These are phyloP conservation scores for Daboia siamensis DNA, from an alignment of 2,113 vertebrate genomes.

Conservation along the genomic window DNA sequence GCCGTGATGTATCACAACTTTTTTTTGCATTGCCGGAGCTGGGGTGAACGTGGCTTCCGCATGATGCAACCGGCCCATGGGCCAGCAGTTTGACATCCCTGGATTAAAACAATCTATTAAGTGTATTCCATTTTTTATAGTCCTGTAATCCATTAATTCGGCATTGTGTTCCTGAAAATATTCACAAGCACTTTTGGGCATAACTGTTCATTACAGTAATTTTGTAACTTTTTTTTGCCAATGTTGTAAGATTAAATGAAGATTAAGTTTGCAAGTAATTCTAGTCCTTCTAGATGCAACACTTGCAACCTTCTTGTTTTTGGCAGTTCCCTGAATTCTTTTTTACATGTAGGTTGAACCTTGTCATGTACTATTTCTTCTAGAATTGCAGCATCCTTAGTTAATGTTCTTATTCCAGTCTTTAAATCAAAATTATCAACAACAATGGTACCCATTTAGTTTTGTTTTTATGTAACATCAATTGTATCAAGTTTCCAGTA, in stretches of 20 bases:
- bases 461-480: background rate
- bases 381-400: slow-evolving; percentile 23
- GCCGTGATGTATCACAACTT: too few species aligned
- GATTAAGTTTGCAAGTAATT: background rate
- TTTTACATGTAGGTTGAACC: background rate
- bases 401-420: slow-evolving; percentile 14
- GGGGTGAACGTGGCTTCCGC: too few species aligned
- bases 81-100: too few species aligned
- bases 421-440: slow-evolving; percentile 45
- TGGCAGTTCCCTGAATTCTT: background rate
- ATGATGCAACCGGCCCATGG: too few species aligned
- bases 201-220: background rate
- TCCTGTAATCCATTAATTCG: background rate
- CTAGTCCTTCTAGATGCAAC: background rate
- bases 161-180: background rate
- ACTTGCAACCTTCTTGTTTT: background rate
- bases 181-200: background rate
- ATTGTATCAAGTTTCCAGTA: slow-evolving; percentile 20
- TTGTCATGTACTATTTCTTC: slow-evolving; percentile 36
- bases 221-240: background rate
- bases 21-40: too few species aligned
- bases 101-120: background rate
- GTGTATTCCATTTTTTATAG: background rate
- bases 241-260: background rate
- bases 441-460: slow-evolving; percentile 22